Evolutionary conservation across 2,888 invertebrate genomes (phyloP).

Genomic region (Athalia circularis): DNA sequence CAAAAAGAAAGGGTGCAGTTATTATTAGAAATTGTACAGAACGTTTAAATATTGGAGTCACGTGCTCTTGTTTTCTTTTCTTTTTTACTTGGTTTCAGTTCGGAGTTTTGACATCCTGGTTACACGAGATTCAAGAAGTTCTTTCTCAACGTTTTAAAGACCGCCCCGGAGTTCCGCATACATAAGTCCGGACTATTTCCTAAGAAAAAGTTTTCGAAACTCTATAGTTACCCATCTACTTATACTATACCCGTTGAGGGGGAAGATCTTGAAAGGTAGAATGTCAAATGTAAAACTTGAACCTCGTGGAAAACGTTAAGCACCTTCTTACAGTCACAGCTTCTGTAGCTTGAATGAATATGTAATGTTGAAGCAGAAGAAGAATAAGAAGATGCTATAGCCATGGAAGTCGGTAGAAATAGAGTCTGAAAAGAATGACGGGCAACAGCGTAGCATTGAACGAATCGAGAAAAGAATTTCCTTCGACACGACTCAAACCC

Average conservation of each 20-base stretch:
- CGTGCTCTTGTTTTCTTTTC: background rate
- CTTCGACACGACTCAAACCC: background rate
- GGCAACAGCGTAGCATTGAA: background rate
- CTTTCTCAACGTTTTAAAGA: slow-evolving; percentile 2
- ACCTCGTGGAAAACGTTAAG: slow-evolving; percentile 30
- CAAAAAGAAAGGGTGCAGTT: too few relatives aligned
- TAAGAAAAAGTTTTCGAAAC: slow-evolving; percentile 2
- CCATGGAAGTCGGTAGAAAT: background rate
- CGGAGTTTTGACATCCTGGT: background rate
- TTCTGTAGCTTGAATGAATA: slow-evolving; percentile 19
- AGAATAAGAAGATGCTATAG: background rate
- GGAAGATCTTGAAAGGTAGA: background rate
- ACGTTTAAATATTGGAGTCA: too few relatives aligned
- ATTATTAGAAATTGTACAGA: too few relatives aligned
- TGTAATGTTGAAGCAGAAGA: background rate
- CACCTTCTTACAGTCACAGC: background rate
- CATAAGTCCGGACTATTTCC: slow-evolving; percentile 13
- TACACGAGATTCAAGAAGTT: slow-evolving; percentile 16
- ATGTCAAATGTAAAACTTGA: slow-evolving; percentile 32
- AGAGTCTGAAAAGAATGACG: background rate
- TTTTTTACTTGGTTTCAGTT: background rate
- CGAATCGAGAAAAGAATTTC: background rate
- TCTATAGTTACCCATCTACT: background rate
- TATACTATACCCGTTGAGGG: background rate
- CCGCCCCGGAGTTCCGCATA: slow-evolving; percentile 29